Percentiles rank a stretch among this genome's conserved stretches.
phyloP scores from a whole-genome alignment of 2,113 vertebrate species.

The Centrocercus urophasianus region DNA sequence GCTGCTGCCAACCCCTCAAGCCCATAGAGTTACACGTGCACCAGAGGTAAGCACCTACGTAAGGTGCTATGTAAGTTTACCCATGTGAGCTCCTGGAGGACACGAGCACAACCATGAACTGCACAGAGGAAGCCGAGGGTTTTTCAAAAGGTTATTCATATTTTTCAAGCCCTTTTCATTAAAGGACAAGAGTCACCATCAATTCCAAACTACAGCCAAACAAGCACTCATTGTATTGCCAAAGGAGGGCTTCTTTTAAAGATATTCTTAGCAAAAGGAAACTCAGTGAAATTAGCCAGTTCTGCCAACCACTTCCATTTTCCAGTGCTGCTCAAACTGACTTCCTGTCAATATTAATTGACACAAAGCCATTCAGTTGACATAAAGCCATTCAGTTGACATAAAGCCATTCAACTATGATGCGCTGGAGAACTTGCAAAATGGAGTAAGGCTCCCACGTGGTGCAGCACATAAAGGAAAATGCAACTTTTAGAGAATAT shows the following conservation, averaged over 20 bases:
- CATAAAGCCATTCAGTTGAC: conserved; percentile 51
- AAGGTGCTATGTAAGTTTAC: background rate
- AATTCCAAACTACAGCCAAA: conserved; percentile 35
- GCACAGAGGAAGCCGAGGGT: background rate
- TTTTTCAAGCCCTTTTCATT: conserved; percentile 38
- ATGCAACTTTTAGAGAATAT: background rate
- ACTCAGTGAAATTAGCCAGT: conserved; percentile 55
- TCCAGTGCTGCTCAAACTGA: conserved; percentile 52
- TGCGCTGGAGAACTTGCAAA: conserved; percentile 19
- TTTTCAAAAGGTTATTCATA: conserved; percentile 59
- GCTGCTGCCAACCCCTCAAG: background rate
- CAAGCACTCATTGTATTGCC: conserved; percentile 54
- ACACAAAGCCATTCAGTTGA: conserved; percentile 47
- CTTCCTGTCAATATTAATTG: conserved; percentile 66
- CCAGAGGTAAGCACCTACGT: background rate
- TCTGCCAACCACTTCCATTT: conserved; percentile 68
- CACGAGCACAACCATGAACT: background rate
- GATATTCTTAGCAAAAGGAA: conserved; percentile 68
- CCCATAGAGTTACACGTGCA: background rate
- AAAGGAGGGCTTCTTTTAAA: conserved; percentile 58
- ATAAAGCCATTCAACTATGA: conserved; percentile 38
- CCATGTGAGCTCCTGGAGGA: background rate
- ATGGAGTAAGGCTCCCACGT: background rate
- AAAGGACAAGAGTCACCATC: conserved; percentile 56
- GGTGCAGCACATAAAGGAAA: background rate